A percentile compares a stretch with the other conserved stretches of the same genome.
These are phyloP conservation scores for Bos javanicus DNA, from an alignment of 2,113 vertebrate genomes.

Conservation along the genomic window DNA sequence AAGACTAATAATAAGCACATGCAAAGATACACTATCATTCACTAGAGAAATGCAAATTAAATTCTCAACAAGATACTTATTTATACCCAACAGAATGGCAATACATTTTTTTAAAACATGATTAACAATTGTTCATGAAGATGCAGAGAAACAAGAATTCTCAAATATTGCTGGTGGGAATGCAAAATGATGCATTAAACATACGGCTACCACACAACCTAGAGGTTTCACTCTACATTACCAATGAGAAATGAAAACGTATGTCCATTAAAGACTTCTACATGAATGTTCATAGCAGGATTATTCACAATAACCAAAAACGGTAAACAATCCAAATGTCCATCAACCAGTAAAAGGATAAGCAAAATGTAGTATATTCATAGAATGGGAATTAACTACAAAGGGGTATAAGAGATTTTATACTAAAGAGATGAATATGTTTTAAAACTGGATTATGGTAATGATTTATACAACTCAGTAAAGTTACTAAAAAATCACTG, in stretches of 20 bases:
- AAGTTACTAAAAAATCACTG: not conserved
- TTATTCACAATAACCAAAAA: conserved; percentile 1
- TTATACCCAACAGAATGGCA: not conserved
- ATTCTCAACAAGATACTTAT: not conserved
- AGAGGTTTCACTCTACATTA: not conserved
- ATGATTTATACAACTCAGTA: not conserved
- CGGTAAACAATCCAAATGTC: not conserved
- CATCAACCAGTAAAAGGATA: not conserved
- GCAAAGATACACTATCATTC: not conserved
- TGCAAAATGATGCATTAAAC: not conserved
- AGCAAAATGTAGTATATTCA: not conserved
- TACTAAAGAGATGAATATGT: not conserved
- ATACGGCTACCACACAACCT: not conserved
- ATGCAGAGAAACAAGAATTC: not conserved
- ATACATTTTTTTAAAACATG: not conserved
- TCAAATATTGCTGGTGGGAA: not conserved
- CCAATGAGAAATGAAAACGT: not conserved
- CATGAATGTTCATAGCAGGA: not conserved
- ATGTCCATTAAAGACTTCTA: not conserved
- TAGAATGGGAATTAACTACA: not conserved
- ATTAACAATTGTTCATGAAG: not conserved
- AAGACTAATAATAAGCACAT: not conserved
- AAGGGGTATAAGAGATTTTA: not conserved
- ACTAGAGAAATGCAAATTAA: not conserved
- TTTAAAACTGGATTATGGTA: not conserved